Base-by-base conservation (phyloP, 2,113 vertebrate species). In the Oriolus oriolus region DNA sequence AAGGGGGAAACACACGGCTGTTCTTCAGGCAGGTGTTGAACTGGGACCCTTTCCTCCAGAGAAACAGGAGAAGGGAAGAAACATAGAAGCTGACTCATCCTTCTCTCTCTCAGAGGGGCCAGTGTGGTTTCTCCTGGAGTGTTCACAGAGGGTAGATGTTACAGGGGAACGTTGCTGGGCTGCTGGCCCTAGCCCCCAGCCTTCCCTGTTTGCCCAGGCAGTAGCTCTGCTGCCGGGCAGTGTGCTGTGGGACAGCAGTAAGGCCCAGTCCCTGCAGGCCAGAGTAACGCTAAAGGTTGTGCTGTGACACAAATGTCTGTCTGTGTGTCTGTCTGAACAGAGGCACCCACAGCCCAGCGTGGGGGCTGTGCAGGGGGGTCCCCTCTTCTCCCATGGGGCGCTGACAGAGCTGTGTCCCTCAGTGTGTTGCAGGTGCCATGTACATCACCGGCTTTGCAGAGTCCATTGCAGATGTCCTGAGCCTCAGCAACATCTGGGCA, bases 351-450 rank as follows among this genome's bases (percentile, higher is more conserved):
- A 28, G 80, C 61, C 27, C 0, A 0, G n/a, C 9, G 4, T 3
- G 18, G 56, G 44, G 12, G 16, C 71, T 65, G 57, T 19, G 30
- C 12, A 0, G 26, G 57, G 54, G 24, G 6, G 23, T 28, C 64
- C 19, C 69, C 19, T 70, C 23, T 47, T 41, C 45, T 71, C 26
- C 60, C 0, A 0, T 0, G 0, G 42, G 21, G 3, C 18, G 4
- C 71, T 79, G 23, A 82, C 44, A 13, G 41, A 26, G 47, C 75
- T 18, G 14, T 54, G 28, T 86, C 41, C 37, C 74, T 95, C 97
- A 99, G 99, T 99, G 99, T 44, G 99, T 99, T 93, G 99, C 99
- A 93, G 99, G 99, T 75, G 99, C 99, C 79, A 99, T 99, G 99
- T 99, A 99, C 89, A 98, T 99, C 98, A 99, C 99, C 0, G 99